Evolutionary conservation across 2,113 vertebrate species (phyloP).

Genomic region (Syrrhaptes paradoxus): DNA sequence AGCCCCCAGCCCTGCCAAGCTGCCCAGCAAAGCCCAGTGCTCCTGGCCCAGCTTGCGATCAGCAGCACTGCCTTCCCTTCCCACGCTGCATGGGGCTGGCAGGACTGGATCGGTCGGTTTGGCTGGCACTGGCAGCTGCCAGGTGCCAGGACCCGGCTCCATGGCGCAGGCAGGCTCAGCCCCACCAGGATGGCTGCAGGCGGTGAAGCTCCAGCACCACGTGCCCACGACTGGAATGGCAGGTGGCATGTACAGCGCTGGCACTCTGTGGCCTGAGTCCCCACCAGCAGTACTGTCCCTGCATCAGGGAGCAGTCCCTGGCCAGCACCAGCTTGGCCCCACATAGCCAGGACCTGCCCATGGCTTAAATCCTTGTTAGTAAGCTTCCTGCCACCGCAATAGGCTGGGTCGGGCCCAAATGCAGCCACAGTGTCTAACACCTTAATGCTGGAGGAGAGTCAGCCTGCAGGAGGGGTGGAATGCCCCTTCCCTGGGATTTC

Average conservation of each 20-base stretch:
- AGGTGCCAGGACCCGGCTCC: neutral
- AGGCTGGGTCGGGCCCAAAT: neutral
- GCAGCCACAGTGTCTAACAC: accelerated
- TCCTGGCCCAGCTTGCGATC: neutral
- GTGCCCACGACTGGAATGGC: neutral
- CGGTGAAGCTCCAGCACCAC: accelerated
- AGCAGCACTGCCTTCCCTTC: neutral
- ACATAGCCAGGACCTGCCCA: accelerated
- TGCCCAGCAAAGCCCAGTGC: neutral
- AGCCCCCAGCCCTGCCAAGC: neutral
- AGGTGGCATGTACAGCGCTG: accelerated
- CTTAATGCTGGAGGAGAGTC: neutral
- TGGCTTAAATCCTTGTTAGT: neutral
- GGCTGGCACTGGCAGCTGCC: neutral
- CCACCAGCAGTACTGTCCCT: accelerated
- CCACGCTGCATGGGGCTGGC: neutral
- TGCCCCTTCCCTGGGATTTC: neutral
- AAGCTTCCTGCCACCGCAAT: neutral
- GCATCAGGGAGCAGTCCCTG: neutral
- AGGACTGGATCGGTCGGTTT: neutral
- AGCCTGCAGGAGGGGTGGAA: neutral
- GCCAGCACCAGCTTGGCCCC: neutral
- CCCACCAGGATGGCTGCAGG: neutral
- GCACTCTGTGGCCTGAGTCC: neutral
- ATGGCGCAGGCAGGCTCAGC: neutral